Evolutionary conservation across 2,113 vertebrate species (phyloP).

Genomic region (Passer domesticus): DNA sequence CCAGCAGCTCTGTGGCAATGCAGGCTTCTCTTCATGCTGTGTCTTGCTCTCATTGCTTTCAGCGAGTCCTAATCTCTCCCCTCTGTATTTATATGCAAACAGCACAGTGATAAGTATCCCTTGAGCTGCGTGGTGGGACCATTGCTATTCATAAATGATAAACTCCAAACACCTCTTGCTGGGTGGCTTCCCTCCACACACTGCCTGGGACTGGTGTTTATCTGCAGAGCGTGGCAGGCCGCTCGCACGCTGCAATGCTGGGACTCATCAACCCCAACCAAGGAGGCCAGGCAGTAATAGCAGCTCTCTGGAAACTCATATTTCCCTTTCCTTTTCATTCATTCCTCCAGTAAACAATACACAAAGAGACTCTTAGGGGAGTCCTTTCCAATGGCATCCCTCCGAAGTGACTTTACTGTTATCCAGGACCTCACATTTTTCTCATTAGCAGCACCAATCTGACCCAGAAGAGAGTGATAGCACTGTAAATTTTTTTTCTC

Average conservation of each 20-base stretch:
- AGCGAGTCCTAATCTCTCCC: constrained; percentile 6
- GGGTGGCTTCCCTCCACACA: neutral
- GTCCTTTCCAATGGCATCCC: neutral
- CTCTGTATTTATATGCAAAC: constrained; percentile 31
- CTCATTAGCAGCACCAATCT: neutral
- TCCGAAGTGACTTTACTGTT: neutral
- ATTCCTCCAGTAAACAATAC: neutral
- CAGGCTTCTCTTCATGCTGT: neutral
- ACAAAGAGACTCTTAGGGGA: neutral
- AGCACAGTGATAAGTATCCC: neutral
- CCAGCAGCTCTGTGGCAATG: neutral
- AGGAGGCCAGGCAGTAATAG: neutral
- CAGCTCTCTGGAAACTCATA: constrained; percentile 21
- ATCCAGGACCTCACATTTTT: constrained; percentile 1
- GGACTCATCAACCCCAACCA: constrained; percentile 11
- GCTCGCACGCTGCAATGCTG: neutral
- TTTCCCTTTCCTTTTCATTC: neutral
- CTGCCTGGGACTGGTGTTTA: constrained; percentile 29
- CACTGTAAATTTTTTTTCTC: neutral
- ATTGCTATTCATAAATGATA: constrained; percentile 55
- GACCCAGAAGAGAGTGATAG: neutral
- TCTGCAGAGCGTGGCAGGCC: constrained; percentile 33
- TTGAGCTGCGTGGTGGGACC: neutral
- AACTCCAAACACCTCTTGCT: constrained; percentile 14
- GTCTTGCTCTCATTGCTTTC: neutral